Evolutionary conservation across 2,888 invertebrate genomes (phyloP), one percentile per base, ranked within the genome.

Genomic region (Chymomyza amoena): DNA sequence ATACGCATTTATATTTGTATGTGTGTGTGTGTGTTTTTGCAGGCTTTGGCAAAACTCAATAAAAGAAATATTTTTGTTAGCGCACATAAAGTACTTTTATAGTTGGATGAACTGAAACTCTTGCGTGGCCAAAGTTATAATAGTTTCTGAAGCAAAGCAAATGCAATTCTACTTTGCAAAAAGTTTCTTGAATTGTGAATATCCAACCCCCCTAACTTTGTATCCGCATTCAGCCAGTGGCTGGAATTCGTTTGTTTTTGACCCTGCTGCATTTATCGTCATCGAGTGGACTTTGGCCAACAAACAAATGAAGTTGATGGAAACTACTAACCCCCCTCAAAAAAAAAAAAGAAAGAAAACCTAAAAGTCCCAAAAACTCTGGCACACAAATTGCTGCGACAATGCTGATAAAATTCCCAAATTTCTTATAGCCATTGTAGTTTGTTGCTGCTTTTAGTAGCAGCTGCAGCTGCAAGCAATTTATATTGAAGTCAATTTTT

Each of bases 61-160:
- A 87, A 87, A 84, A 84, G 83, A 84, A 84, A 84, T 84, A 84
- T 84, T 84, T 84, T 87, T 85, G 88, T 85, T 87, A 85, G 83
- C 86, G 83, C 76, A 82, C 83, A 87, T 84, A 84, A 84, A 84
- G 83, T 84, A 84, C 83, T 87, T 84, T 83, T 77, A 83, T 83
- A 83, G 88, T 84, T 84, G 83, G 83, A 78, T 84, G 83, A 84
- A 84, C 75, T 76, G 72, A 75, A 76, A 75, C 75, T 74, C 76
- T 72, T 59, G 76, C 59, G 52, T 60, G 65, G 76, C 71, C 85
- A 78, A 84, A 84, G 73, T 84, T 84, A 84, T 84, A 84, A 84
- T 84, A 84, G 83, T 84, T 84, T 84, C 74, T 78, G 86, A 87
- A 84, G 88, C 83, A 84, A 86, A 85, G 83, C 86, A 84, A 84